A percentile compares a stretch with the other conserved stretches of the same genome.
Evolutionary conservation across 1,140 invertebrate genomes (phyloP).

Genomic region (Dendrolimus kikuchii): DNA sequence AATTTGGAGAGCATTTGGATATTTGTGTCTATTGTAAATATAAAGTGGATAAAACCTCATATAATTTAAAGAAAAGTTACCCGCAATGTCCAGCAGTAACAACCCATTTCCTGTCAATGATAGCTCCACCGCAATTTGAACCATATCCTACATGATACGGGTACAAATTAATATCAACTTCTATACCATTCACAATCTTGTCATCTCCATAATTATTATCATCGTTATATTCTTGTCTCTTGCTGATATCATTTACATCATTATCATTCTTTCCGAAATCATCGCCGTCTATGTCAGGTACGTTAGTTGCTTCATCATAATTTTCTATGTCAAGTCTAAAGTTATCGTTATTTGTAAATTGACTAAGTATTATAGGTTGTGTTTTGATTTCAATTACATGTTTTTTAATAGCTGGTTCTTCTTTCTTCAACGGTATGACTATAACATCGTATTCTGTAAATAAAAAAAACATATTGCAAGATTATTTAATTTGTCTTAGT

Average conservation of each 20-base stretch:
- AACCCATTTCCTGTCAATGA: slow-evolving; percentile 48
- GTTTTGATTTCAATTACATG: neutral
- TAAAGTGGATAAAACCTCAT: neutral
- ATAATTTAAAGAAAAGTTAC: slow-evolving; percentile 26
- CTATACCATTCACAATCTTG: slow-evolving; percentile 49
- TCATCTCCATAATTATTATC: slow-evolving; percentile 25
- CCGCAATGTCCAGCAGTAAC: slow-evolving; percentile 58
- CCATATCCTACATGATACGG: slow-evolving; percentile 58
- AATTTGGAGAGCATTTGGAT: too few species aligned
- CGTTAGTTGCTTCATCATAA: slow-evolving; percentile 37
- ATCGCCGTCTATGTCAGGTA: slow-evolving; percentile 39
- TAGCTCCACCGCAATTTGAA: slow-evolving; percentile 52
- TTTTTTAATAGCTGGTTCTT: slow-evolving; percentile 14
- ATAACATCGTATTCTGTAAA: slow-evolving; percentile 47
- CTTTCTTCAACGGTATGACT: slow-evolving; percentile 39
- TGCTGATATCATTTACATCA: slow-evolving; percentile 5
- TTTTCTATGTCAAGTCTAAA: slow-evolving; percentile 39
- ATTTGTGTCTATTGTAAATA: too few species aligned
- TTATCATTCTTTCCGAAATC: slow-evolving; percentile 26
- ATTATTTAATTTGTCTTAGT: too few species aligned
- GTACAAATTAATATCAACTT: slow-evolving; percentile 55
- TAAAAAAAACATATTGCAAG: too few species aligned
- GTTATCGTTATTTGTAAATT: too few species aligned
- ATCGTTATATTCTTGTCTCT: slow-evolving; percentile 2
- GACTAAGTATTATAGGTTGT: too few species aligned